Conservation (phyloP, 2,797 vertebrate genomes). For the Coendou prehensilis region DNA sequence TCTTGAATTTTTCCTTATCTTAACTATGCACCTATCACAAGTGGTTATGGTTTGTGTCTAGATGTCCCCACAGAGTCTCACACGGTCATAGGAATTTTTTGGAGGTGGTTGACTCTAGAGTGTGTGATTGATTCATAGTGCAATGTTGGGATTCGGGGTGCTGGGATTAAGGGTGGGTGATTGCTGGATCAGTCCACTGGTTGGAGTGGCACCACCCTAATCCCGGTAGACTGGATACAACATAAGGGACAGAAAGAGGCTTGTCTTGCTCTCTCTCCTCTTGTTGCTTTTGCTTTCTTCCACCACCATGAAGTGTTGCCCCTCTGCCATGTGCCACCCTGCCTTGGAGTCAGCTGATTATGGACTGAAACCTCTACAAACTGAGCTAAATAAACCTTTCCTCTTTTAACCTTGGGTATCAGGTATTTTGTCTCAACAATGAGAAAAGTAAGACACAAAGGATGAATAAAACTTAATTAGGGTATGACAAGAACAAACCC, state of each 20-base stretch:
- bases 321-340: background rate
- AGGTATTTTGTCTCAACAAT: background rate
- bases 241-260: background rate
- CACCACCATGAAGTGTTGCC: too few relatives aligned
- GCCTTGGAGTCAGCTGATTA: background rate
- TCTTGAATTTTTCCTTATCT: background rate
- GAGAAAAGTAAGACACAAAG: background rate
- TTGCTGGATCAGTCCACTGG: background rate
- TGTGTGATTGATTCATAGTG: background rate
- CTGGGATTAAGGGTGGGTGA: too few relatives aligned
- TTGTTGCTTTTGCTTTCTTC: background rate
- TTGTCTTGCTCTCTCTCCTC: background rate
- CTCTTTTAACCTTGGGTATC: background rate
- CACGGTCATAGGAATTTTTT: background rate
- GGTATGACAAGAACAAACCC: background rate
- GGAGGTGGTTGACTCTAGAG: background rate
- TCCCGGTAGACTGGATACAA: background rate
- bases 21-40: background rate
- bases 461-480: slow-evolving; percentile 20
- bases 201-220: background rate
- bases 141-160: background rate
- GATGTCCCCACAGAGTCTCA: background rate
- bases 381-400: background rate
- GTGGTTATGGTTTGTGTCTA: background rate
- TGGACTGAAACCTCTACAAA: background rate